Evolutionary conservation across 2,113 vertebrate genomes (phyloP), one percentile per base, ranked within the genome.

Genomic region (Gallinago paraguaiae): DNA sequence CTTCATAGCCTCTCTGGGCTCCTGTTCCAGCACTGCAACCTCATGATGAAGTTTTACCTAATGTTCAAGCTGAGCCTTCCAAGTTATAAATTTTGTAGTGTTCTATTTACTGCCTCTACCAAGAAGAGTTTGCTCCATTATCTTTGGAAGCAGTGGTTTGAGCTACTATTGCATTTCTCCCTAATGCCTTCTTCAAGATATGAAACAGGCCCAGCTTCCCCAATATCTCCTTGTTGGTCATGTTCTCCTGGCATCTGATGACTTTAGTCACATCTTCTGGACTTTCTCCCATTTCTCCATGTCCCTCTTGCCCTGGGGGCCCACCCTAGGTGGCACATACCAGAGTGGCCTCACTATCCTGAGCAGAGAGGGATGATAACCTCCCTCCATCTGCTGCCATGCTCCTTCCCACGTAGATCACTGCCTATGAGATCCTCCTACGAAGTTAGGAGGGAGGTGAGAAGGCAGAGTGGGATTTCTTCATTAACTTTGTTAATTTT

Each of bases 361-460:
- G 15, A 61, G 31, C 28, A 48, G 54, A 84, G 5, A 2, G 3
- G 5, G 4, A 17, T 60, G 20, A 79, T 28, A 56, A 10, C 11
- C 8, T 87, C 27, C 31, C 28, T 80, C 7, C 2, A 1, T 33
- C 57, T 82, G 30, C 39, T 72, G 23, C 70, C 4, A 0, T 11
- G 51, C 16, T 77, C 35, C 54, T 84, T 23, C 9, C 35, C 5
- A 0, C 0, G 0, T n/a, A 43, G 51, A 14, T 60, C 27, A 1
- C 41, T 6, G 46, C 9, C 33, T 27, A 31, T 56, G 48, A 11
- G 13, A 11, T 87, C 13, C 30, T 89, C 18, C 59, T 65, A 6
- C 19, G 17, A 65, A 56, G 11, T 33, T 10, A 41, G 35, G 53
- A 79, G 30, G 19, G 68, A 84, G 4, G 10, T 28, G 9, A 60